Conservation (phyloP, 2,113 vertebrate species). For the Macroglossus sobrinus region DNA sequence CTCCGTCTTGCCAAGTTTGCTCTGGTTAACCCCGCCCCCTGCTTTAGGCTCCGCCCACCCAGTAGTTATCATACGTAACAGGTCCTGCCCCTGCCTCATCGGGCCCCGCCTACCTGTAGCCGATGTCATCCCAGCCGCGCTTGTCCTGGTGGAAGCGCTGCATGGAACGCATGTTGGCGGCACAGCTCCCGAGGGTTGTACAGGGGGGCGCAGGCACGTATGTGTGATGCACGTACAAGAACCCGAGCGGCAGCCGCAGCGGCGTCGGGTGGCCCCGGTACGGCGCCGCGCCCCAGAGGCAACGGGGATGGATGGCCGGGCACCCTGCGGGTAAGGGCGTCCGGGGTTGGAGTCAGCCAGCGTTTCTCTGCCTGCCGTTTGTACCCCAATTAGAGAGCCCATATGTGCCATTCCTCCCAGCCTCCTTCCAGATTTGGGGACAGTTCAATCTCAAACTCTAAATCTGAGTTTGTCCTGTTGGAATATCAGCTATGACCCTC, state of each 20-base stretch:
- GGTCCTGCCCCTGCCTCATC: fast-evolving
- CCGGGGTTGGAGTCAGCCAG: neutral
- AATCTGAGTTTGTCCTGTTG: neutral
- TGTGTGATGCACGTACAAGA: slow-evolving; percentile 92
- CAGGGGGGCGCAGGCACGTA: slow-evolving; percentile 84
- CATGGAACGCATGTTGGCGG: slow-evolving; percentile 87
- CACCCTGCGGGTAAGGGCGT: slow-evolving; percentile 81
- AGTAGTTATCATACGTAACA: fast-evolving
- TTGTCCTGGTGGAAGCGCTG: slow-evolving; percentile 90
- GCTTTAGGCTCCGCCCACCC: neutral
- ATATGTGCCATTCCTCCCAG: neutral
- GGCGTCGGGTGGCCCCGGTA: slow-evolving; percentile 85
- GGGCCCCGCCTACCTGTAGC: slow-evolving; percentile 87
- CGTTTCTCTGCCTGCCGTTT: neutral
- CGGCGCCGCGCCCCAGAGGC: slow-evolving; percentile 88
- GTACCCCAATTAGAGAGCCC: too few species aligned
- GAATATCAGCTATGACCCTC: neutral
- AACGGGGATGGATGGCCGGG: slow-evolving; percentile 88
- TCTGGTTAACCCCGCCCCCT: neutral
- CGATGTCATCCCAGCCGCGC: slow-evolving; percentile 89
- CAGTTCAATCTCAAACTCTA: neutral
- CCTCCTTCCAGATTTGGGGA: neutral
- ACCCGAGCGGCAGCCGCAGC: slow-evolving; percentile 82
- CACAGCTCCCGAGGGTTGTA: slow-evolving; percentile 81
- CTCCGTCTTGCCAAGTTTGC: fast-evolving